Base-by-base conservation (phyloP, 2,797 vertebrate genomes). In the Catostomus latipinnis region DNA sequence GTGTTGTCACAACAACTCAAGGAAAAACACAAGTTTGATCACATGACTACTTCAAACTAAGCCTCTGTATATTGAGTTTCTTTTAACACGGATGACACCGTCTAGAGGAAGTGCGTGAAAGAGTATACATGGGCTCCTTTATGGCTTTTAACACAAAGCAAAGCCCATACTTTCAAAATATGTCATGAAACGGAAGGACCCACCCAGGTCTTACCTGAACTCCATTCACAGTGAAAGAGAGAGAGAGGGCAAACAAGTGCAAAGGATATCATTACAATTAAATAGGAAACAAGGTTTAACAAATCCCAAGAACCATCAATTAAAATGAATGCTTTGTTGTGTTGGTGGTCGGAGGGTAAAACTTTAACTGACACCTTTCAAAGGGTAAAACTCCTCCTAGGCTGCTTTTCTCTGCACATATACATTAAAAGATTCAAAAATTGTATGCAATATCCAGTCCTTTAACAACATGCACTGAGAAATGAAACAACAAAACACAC, bases 121-220 rank as follows among this genome's bases (percentile, higher is more conserved):
- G 91, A 86, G 82, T 86, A 92, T 87, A 90, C 86, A 82, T 88
- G 66, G 87, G 81, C 50, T 89, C 88, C 87, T 93, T 93, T 92
- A 90, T 90, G 86, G 84, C 85, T 82, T 63, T 85, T 78, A 85
- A 83, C 87, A 93, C 91, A 95, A 94, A 93, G 91, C 88, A 89
- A 91, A 91, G 86, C 88, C 90, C 88, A 87, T 91, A 88, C 88
- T 93, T 91, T 82, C 79, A 91, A 89, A 93, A 91, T 91, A 86
- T 91, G 91, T 91, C 89, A 90, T 88, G 85, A 90, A 92, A 87
- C 92, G 92, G 93, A 94, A 94, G 91, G 92, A 88, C 91, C 89
- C 94, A 91, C 94, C 94, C 93, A 90, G 82, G 89, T 86, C 90
- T 91, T 89, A 94, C 93, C 93, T 94, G 91, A 86, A 87, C 85